Conservation (phyloP, 2,888 invertebrate genomes). For the Calameuta filiformis region DNA sequence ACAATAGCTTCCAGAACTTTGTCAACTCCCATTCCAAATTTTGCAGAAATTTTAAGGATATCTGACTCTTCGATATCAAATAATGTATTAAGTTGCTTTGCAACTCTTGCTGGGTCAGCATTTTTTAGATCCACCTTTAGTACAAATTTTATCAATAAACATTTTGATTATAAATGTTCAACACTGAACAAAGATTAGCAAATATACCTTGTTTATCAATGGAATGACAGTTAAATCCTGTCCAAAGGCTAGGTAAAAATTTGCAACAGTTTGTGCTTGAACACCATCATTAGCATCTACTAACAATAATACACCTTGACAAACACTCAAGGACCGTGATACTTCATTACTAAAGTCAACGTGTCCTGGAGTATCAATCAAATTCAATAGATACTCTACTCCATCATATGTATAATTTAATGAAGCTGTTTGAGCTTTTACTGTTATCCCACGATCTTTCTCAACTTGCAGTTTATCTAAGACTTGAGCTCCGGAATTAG, state of each 20-base stretch:
- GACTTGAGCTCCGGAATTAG: constrained; percentile 77
- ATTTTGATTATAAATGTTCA: not conserved
- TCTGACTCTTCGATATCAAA: constrained; percentile 83
- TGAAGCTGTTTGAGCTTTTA: constrained; percentile 97
- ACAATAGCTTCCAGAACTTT: constrained; percentile 83
- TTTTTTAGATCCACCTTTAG: constrained; percentile 79
- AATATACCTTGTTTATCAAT: constrained; percentile 89
- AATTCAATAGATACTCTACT: constrained; percentile 84
- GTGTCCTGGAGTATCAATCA: constrained; percentile 98
- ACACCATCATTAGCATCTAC: constrained; percentile 97
- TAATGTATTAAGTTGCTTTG: constrained; percentile 80
- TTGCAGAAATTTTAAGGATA: constrained; percentile 89
- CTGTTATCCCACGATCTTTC: constrained; percentile 96
- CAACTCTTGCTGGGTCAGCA: constrained; percentile 87
- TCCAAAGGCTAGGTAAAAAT: constrained; percentile 90
- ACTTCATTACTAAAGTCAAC: constrained; percentile 98
- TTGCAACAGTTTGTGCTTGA: constrained; percentile 98
- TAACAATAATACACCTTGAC: constrained; percentile 93
- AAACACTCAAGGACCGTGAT: constrained; percentile 88
- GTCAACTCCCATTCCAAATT: constrained; percentile 86
- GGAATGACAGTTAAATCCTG: constrained; percentile 87
- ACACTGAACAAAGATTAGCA: not conserved
- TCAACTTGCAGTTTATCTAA: constrained; percentile 89
- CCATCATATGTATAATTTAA: constrained; percentile 79
- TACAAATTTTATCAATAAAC: not conserved